Conservation (phyloP, 2,113 vertebrate genomes). For the Bujurquina vittata region DNA sequence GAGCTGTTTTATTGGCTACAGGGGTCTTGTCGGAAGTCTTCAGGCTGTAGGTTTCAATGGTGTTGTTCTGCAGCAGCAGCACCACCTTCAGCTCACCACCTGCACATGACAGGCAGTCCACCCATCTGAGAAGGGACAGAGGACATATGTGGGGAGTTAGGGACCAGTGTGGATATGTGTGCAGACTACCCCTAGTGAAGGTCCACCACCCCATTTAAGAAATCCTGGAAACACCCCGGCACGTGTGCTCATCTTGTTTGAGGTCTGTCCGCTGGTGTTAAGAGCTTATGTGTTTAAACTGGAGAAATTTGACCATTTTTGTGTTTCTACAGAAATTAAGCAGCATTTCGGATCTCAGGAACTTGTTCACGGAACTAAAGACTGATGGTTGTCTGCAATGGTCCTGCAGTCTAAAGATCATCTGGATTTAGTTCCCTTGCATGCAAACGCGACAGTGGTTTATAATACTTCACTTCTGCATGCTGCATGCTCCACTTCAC, state of each 20-base stretch:
- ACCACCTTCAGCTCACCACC: conserved; percentile 89
- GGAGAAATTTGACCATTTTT: not conserved
- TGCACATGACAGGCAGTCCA: conserved; percentile 84
- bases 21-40: conserved; percentile 67
- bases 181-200: not conserved
- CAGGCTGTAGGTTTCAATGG: conserved; percentile 86
- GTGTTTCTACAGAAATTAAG: not conserved
- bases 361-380: not conserved
- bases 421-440: too few species aligned
- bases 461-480: not conserved
- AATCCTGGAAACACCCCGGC: too few species aligned
- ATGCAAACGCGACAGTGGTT: not conserved
- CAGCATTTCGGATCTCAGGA: not conserved
- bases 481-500: not conserved
- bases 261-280: not conserved
- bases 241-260: too few species aligned
- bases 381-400: not conserved
- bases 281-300: not conserved
- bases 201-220: not conserved
- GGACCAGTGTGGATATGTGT: not conserved
- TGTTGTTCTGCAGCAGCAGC: conserved; percentile 93
- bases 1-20: conserved; percentile 79
- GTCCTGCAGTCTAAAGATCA: too few species aligned
- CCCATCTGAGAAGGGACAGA: conserved; percentile 80
- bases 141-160: not conserved